Evolutionary conservation across 2,113 vertebrate genomes (phyloP).

Genomic region (Cavia aperea): DNA sequence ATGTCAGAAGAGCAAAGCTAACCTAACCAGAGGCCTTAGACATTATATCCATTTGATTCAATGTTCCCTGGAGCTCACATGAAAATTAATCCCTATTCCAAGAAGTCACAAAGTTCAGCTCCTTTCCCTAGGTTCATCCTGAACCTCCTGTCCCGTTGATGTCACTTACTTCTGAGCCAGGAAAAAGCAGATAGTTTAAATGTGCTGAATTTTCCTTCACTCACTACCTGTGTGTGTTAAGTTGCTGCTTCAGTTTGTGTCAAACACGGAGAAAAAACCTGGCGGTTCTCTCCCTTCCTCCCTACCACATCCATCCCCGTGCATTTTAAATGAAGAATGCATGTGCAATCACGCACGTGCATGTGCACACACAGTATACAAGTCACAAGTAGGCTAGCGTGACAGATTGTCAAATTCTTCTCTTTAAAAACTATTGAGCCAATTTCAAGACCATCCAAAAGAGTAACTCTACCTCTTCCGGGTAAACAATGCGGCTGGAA

Average conservation of each 20-base stretch:
- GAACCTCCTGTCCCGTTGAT: not conserved
- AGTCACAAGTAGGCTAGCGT: not conserved
- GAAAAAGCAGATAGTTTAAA: not conserved
- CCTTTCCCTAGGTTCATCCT: not conserved
- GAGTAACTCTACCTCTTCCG: not conserved
- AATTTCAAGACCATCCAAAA: not conserved
- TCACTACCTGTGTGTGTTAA: not conserved
- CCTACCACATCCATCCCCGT: not conserved
- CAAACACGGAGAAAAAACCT: not conserved
- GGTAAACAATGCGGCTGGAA: not conserved
- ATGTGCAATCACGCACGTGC: not conserved
- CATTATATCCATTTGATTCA: not conserved
- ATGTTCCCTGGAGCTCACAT: not conserved
- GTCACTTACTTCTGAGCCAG: not conserved
- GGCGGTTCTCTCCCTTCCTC: not conserved
- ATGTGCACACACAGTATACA: not conserved
- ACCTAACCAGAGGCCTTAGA: not conserved
- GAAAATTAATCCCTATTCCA: not conserved
- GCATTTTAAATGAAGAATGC: not conserved
- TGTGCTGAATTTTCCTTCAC: not conserved
- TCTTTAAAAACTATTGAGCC: not conserved
- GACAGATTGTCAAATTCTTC: not conserved
- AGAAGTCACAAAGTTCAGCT: not conserved
- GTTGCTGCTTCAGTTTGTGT: not conserved
- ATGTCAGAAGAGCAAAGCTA: not conserved